Conservation (phyloP, 1,140 invertebrate genomes). For the Apis dorsata region DNA sequence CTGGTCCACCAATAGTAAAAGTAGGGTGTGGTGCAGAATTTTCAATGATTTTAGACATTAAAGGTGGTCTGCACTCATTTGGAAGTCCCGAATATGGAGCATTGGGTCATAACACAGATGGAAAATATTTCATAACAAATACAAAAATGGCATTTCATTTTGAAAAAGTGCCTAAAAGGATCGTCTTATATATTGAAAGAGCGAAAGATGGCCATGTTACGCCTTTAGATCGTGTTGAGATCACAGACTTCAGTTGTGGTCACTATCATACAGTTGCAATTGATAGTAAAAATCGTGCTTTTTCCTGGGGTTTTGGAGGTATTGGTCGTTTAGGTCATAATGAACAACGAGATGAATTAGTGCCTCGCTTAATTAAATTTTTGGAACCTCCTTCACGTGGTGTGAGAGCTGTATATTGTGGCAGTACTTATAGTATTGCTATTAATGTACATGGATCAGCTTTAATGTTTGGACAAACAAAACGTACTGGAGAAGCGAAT, state of each 20-base stretch:
- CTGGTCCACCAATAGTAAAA: constrained; percentile 89
- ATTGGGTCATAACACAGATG: constrained; percentile 95
- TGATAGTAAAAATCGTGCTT: constrained; percentile 92
- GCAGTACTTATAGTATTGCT: constrained; percentile 91
- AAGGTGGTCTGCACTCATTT: constrained; percentile 93
- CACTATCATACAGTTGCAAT: constrained; percentile 94
- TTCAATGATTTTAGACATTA: constrained; percentile 93
- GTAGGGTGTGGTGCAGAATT: constrained; percentile 95
- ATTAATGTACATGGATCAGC: constrained; percentile 89
- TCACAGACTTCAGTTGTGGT: constrained; percentile 94
- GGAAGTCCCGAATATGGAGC: constrained; percentile 96
- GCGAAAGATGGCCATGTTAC: constrained; percentile 91
- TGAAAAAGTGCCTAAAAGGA: constrained; percentile 90
- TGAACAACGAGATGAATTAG: constrained; percentile 93
- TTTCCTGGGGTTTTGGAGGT: constrained; percentile 96
- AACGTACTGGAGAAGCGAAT: constrained; percentile 94
- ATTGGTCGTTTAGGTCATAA: constrained; percentile 95
- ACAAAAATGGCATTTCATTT: constrained; percentile 93
- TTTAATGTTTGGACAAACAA: constrained; percentile 94
- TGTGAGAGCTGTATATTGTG: constrained; percentile 89
- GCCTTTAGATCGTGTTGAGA: constrained; percentile 91
- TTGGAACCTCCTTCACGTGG: constrained; percentile 92
- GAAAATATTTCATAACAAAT: constrained; percentile 94
- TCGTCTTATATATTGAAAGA: constrained; percentile 93
- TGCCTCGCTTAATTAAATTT: constrained; percentile 93